These are phyloP conservation scores for Homarus gammarus DNA, from an alignment of 2,888 invertebrate genomes.

Conservation along the genomic window DNA sequence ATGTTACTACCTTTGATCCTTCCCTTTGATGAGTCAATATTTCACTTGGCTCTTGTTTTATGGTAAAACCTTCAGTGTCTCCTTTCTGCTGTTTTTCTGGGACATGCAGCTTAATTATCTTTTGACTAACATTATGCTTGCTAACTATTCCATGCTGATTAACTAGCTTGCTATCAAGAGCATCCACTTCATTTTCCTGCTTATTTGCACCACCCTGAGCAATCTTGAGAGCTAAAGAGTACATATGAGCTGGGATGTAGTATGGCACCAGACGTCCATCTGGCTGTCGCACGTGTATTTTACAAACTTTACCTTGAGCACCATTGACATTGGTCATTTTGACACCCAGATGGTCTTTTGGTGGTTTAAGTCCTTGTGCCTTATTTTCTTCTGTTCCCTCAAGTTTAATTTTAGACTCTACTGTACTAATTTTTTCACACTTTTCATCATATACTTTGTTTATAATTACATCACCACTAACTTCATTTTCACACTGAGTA, in stretches of 20 bases:
- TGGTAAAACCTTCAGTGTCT: neutral
- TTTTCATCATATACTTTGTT: neutral
- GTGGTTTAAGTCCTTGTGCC: neutral
- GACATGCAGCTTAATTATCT: neutral
- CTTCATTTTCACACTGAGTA: neutral
- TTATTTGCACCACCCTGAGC: constrained; percentile 24
- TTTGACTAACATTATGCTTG: neutral
- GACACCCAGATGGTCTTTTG: neutral
- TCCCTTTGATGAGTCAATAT: neutral
- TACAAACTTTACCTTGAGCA: constrained; percentile 51
- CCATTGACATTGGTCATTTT: constrained; percentile 32
- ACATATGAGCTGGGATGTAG: constrained; percentile 59
- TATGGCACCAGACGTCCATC: constrained; percentile 50
- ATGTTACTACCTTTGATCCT: neutral
- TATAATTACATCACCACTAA: neutral
- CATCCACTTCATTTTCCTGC: neutral
- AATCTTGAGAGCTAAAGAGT: constrained; percentile 57
- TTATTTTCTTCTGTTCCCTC: constrained; percentile 2
- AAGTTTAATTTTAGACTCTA: neutral
- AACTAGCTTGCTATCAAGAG: neutral
- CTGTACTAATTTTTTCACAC: neutral
- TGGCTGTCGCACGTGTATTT: constrained; percentile 50
- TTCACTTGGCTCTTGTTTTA: constrained; percentile 20
- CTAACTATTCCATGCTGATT: neutral
- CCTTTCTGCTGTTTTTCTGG: neutral